phyloP scores from a whole-genome alignment of 2,888 invertebrate genomes.

The Cheiracanthium punctorium region DNA sequence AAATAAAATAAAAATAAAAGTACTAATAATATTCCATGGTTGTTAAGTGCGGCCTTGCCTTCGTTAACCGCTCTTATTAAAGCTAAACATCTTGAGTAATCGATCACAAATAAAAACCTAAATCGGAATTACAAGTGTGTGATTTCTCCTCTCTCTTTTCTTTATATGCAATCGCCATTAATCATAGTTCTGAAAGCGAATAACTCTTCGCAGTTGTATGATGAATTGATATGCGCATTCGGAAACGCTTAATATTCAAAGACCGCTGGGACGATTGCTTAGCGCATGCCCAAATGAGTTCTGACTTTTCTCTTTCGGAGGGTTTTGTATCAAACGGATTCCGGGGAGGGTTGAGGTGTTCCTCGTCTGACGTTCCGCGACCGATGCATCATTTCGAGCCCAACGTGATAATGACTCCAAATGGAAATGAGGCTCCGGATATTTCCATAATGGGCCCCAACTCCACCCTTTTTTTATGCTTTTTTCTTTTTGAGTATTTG shows the following conservation, averaged over 20 bases:
- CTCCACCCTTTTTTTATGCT: background rate
- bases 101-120: no score
- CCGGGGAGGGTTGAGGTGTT: background rate
- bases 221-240: no score
- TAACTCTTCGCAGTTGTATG: no score
- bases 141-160: no score
- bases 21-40: no score
- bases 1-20: no score
- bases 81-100: no score
- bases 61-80: no score
- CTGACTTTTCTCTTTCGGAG: background rate
- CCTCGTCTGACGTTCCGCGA: background rate
- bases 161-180: background rate
- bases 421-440: conserved; percentile 22
- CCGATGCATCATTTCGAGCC: conserved; percentile 14
- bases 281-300: background rate
- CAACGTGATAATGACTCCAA: conserved; percentile 13
- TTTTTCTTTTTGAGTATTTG: background rate
- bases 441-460: conserved; percentile 20
- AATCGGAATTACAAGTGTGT: background rate
- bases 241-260: no score
- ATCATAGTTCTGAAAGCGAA: background rate
- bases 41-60: no score
- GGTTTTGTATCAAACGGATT: background rate
- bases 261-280: background rate